Conservation (phyloP, 2,888 invertebrate species). For the Mythimna albipuncta region DNA sequence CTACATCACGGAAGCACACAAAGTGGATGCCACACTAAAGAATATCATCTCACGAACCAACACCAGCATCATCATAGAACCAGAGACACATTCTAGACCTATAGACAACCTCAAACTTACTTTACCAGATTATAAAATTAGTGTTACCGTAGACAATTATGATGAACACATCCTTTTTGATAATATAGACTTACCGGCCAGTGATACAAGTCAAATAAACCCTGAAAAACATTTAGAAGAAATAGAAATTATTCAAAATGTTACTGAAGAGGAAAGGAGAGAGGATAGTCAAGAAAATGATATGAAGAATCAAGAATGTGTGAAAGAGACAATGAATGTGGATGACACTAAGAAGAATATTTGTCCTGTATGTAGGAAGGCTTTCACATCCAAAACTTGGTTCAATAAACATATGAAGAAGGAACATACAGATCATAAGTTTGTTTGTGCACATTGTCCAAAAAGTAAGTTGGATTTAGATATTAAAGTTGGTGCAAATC, state of each 20-base stretch:
- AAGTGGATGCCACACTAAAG: slow-evolving; percentile 78
- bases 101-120: slow-evolving; percentile 71
- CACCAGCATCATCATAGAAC: slow-evolving; percentile 79
- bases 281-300: slow-evolving; percentile 17
- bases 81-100: slow-evolving; percentile 62
- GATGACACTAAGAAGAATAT: slow-evolving; percentile 67
- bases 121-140: slow-evolving; percentile 78
- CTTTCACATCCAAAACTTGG: slow-evolving; percentile 82
- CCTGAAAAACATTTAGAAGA: slow-evolving; percentile 39
- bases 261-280: slow-evolving; percentile 33
- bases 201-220: slow-evolving; percentile 18
- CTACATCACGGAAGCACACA: slow-evolving; percentile 85
- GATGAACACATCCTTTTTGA: slow-evolving; percentile 56
- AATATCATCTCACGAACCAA: slow-evolving; percentile 77
- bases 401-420: slow-evolving; percentile 82
- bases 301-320: slow-evolving; percentile 21
- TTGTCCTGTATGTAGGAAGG: slow-evolving; percentile 79
- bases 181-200: slow-evolving; percentile 40
- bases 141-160: slow-evolving; percentile 69
- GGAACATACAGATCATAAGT: slow-evolving; percentile 77
- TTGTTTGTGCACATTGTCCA: slow-evolving; percentile 77
- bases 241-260: slow-evolving; percentile 35
- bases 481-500: background rate
- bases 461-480: slow-evolving; percentile 68
- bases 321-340: slow-evolving; percentile 33